These are phyloP conservation scores for Semotilus atromaculatus DNA, from an alignment of 2,797 vertebrate species.

Conservation along the genomic window DNA sequence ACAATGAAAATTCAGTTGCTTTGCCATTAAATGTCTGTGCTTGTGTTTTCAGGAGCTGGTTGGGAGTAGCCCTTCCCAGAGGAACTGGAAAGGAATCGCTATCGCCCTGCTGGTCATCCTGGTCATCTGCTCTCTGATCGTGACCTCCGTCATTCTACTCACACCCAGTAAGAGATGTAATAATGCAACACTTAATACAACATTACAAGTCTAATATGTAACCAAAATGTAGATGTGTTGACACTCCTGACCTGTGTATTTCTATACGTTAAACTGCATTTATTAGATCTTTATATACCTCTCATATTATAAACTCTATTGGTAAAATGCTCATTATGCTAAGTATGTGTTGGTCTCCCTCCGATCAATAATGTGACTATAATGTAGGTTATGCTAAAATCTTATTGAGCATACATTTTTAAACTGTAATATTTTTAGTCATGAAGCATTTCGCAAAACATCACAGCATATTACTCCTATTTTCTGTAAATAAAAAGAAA, in stretches of 20 bases:
- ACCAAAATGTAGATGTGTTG: not conserved
- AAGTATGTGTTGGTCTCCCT: too few species aligned
- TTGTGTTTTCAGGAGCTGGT: slow-evolving; percentile 88
- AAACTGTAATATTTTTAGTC: slow-evolving; percentile 64
- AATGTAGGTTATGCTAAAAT: slow-evolving; percentile 44
- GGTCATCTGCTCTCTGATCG: slow-evolving; percentile 96
- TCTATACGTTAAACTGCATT: not conserved
- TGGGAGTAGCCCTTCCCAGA: slow-evolving; percentile 92
- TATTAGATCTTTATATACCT: not conserved
- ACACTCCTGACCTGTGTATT: too few species aligned
- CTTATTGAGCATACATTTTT: slow-evolving; percentile 71
- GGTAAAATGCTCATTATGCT: slow-evolving; percentile 53
- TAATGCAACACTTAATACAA: not conserved
- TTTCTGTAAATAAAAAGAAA: not conserved
- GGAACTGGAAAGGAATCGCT: slow-evolving; percentile 99
- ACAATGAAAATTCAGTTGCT: not conserved
- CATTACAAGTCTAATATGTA: not conserved
- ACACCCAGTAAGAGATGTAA: slow-evolving; percentile 85
- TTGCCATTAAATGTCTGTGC: slow-evolving; percentile 34
- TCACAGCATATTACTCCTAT: not conserved
- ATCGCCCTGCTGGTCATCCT: slow-evolving; percentile 97
- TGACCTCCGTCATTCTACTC: slow-evolving; percentile 96
- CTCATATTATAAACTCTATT: slow-evolving; percentile 21
- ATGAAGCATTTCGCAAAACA: slow-evolving; percentile 69
- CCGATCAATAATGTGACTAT: too few species aligned